These are phyloP conservation scores for Emydura subglobosa DNA, from an alignment of 2,113 vertebrate genomes.

Conservation along the genomic window DNA sequence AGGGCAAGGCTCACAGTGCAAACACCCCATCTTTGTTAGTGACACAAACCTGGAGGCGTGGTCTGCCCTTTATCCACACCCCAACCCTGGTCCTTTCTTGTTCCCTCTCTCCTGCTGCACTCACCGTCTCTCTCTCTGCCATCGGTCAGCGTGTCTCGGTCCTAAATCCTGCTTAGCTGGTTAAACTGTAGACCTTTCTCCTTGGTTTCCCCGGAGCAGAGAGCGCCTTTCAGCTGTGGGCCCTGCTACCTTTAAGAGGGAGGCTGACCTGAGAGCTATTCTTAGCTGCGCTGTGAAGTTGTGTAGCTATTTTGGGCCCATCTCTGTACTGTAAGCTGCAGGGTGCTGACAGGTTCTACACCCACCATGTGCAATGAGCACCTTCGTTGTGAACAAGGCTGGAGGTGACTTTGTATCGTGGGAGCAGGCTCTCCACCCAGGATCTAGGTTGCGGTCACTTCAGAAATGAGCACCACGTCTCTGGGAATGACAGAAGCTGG, in stretches of 20 bases:
- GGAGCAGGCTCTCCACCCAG: background rate
- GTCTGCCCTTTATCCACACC: background rate
- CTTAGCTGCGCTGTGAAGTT: slow-evolving; percentile 53
- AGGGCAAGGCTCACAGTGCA: background rate
- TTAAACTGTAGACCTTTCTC: background rate
- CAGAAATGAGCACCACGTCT: background rate
- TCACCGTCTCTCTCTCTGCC: background rate
- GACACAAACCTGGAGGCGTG: background rate
- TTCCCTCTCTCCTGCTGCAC: background rate
- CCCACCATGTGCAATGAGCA: slow-evolving; percentile 38
- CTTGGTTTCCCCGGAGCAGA: background rate
- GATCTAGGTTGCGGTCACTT: background rate
- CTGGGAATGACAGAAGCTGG: background rate
- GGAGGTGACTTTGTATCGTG: slow-evolving; percentile 11
- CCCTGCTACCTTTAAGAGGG: slow-evolving; percentile 48
- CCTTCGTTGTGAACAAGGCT: background rate
- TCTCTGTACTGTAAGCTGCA: slow-evolving; percentile 41
- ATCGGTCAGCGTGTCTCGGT: background rate
- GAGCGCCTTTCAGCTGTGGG: background rate
- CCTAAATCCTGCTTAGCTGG: background rate
- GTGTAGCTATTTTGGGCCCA: slow-evolving; percentile 65
- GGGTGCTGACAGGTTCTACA: slow-evolving; percentile 44
- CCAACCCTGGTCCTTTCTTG: background rate
- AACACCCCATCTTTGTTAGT: background rate
- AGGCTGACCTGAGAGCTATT: slow-evolving; percentile 68